These are phyloP conservation scores for Coilia nasus DNA, from an alignment of 2,797 vertebrate species.

Conservation along the genomic window DNA sequence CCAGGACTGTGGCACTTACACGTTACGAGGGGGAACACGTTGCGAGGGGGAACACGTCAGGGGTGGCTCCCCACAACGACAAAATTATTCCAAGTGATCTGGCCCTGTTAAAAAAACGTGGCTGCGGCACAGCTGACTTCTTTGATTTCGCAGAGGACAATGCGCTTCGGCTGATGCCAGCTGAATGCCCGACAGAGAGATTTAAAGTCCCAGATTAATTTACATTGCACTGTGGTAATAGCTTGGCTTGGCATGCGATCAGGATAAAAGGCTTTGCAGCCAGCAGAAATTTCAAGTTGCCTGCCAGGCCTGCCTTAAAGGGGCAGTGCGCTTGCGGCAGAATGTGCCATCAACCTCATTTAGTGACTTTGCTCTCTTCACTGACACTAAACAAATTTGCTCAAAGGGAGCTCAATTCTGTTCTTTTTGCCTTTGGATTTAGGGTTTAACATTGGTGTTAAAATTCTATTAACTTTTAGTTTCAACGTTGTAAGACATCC, in stretches of 20 bases:
- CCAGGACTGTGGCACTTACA: not conserved
- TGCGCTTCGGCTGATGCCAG: slow-evolving; percentile 17
- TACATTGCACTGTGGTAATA: slow-evolving; percentile 51
- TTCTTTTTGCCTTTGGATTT: not conserved
- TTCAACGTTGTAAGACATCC: not conserved
- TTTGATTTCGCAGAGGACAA: slow-evolving; percentile 13
- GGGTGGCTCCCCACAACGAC: not conserved
- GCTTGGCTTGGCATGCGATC: slow-evolving; percentile 43
- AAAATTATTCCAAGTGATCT: not conserved
- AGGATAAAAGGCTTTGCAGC: slow-evolving; percentile 45
- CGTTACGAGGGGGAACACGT: not conserved
- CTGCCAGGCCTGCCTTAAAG: slow-evolving; percentile 56
- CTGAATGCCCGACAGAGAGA: not conserved
- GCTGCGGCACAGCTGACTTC: not conserved
- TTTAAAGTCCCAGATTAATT: slow-evolving; percentile 43
- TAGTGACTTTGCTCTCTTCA: not conserved
- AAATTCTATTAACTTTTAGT: not conserved
- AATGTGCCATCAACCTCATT: not conserved
- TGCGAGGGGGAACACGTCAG: not conserved
- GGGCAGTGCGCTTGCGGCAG: slow-evolving; percentile 34
- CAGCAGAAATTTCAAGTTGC: slow-evolving; percentile 47
- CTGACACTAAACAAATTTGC: not conserved
- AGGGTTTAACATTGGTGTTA: not conserved
- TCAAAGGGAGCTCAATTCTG: not conserved
- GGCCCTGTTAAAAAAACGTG: not conserved